Evolutionary conservation across 2,797 vertebrate genomes (phyloP), one percentile per base, ranked within the genome.

Genomic region (Benthosema pterotum): DNA sequence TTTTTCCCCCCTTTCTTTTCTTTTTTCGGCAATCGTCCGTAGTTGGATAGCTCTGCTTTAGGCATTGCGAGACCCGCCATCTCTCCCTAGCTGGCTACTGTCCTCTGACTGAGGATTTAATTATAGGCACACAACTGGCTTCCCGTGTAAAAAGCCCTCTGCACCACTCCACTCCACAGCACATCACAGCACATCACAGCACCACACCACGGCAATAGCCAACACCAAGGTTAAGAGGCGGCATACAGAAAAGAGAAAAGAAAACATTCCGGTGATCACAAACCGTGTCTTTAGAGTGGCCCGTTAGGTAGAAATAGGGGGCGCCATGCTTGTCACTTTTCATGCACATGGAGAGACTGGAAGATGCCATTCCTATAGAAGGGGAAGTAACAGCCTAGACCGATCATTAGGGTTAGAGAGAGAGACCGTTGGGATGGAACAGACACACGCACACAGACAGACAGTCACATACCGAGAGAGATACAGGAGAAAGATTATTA

Each of bases 321-420:
- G 98, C 97, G 94, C 97, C 96, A 98, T 99, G 97, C 95, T 95
- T 99, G 96, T 99, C 98, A 99, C 95, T 97, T 98, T 99, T 99
- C 97, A 99, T 99, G 96, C 97, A 99, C 96, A 99, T 98, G 96
- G 97, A 99, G 95, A 98, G 95, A 94, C 95, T 97, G 96, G 97
- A 98, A 96, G 97, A 95, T 94, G 96, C 96, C 96, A 96, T 98
- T 99, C 97, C 97, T 99, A 98, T 94, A 97, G 95, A 97, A 96
- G 95, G 97, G 94, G 95, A 96, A 97, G 96, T 97, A 96, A 99
- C 94, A 99, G 95, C 96, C 97, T 99, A 96, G 95, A 97, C 94
- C 95, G 96, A 95, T 99, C 95, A 99, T 98, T 96, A 99, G 96
- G 95, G 96, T 97, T 94, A 96, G 95, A 95, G 22, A 25, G 94